A percentile compares a stretch with the other conserved stretches of the same genome.
Conservation (phyloP, 30 jellyfish, hydroid and myxozoan species). For the Morbakka virulenta region DNA sequence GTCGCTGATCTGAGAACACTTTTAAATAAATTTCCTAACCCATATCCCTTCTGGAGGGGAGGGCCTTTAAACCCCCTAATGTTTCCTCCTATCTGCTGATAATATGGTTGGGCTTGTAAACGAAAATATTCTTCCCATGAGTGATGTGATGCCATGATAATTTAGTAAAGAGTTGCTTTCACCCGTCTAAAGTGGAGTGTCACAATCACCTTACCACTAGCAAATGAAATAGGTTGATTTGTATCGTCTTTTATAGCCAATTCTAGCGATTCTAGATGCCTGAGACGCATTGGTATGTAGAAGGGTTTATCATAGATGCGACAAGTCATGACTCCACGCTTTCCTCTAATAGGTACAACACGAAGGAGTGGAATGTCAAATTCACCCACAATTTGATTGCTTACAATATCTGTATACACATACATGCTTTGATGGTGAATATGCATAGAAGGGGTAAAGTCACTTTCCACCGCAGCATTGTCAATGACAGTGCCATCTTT, state of each 20-base stretch:
- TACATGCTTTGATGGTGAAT: not conserved
- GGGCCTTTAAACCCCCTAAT: not conserved
- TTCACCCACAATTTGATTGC: too few relatives aligned
- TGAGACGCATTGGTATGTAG: conserved; percentile 2
- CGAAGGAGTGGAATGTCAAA: too few relatives aligned
- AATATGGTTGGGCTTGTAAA: not conserved
- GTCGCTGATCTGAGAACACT: not conserved
- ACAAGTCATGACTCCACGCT: not conserved
- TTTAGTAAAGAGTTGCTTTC: not conserved
- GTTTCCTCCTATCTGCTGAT: conserved; percentile 1
- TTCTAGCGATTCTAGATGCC: conserved; percentile 13
- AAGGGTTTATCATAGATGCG: not conserved
- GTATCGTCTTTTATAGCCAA: conserved; percentile 13
- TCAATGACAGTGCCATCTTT: too few relatives aligned
- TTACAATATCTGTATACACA: conserved; percentile 11
- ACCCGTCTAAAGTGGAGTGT: conserved; percentile 20
- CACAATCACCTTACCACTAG: not conserved
- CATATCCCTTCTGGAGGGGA: conserved; percentile 9
- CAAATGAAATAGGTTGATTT: conserved; percentile 23
- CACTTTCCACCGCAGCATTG: too few relatives aligned
- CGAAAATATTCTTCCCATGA: not conserved
- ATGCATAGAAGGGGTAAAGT: not conserved
- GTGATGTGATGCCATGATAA: not conserved
- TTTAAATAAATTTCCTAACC: conserved; percentile 5
- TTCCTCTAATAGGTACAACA: conserved; percentile 3